A percentile compares a stretch with the other conserved stretches of the same genome.
phyloP scores from a whole-genome alignment of 2,888 invertebrate species.

The Perizoma affinitatum region DNA sequence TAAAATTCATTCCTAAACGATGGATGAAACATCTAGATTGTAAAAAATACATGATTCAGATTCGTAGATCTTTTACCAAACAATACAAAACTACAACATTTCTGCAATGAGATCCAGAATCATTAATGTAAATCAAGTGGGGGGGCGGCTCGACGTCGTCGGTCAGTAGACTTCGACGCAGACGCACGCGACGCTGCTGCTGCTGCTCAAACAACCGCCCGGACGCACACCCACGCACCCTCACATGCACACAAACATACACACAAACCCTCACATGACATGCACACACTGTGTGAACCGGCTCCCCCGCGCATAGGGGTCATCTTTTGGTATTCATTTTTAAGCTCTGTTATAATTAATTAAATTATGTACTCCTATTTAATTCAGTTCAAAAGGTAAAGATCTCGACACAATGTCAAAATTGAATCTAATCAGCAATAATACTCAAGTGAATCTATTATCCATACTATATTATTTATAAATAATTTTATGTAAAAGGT shows the following conservation, averaged over 20 bases:
- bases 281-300: conserved; percentile 43
- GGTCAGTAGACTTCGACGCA: too few relatives aligned
- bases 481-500: conserved; percentile 73
- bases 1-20: conserved; percentile 74
- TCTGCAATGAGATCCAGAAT: conserved; percentile 78
- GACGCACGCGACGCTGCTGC: conserved; percentile 24
- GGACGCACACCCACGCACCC: conserved; percentile 9
- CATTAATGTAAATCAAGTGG: conserved; percentile 55
- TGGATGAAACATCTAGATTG: conserved; percentile 76
- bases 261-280: conserved; percentile 20
- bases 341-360: conserved; percentile 68
- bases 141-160: conserved; percentile 42
- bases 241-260: conserved; percentile 42
- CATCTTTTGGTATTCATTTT: conserved; percentile 49
- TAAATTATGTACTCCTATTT: conserved; percentile 60
- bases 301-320: conserved; percentile 49
- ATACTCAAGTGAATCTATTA: conserved; percentile 82
- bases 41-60: conserved; percentile 82
- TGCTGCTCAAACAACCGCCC: not conserved
- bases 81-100: conserved; percentile 78
- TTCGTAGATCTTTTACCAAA: conserved; percentile 70
- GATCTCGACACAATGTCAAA: conserved; percentile 64
- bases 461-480: conserved; percentile 77
- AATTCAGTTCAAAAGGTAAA: conserved; percentile 68
- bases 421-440: conserved; percentile 79